These are phyloP conservation scores for Andrena dorsata DNA, from an alignment of 2,888 invertebrate species.

Conservation along the genomic window DNA sequence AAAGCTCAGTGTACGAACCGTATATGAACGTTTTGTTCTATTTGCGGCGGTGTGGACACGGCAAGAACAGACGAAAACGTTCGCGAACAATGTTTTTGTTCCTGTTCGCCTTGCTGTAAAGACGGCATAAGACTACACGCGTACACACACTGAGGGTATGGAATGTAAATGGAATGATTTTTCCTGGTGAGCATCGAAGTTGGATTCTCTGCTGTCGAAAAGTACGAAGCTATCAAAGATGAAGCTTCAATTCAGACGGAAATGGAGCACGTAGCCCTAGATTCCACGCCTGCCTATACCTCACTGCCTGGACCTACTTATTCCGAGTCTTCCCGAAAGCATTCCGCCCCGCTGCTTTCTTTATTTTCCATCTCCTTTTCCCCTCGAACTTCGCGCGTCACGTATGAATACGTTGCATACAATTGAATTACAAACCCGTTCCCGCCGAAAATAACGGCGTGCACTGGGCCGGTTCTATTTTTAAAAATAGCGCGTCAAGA, in stretches of 20 bases:
- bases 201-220: conserved; percentile 44
- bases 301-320: conserved; percentile 53
- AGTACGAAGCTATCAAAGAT: conserved; percentile 38
- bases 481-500: neutral
- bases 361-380: conserved; percentile 47
- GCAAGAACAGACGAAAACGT: too few species aligned
- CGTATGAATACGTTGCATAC: conserved; percentile 55
- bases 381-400: conserved; percentile 43
- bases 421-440: conserved; percentile 48
- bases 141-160: neutral
- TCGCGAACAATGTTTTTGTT: too few species aligned
- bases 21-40: too few species aligned
- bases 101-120: too few species aligned
- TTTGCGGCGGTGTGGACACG: too few species aligned
- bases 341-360: conserved; percentile 33
- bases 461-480: neutral
- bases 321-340: conserved; percentile 61
- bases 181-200: conserved; percentile 32
- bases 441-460: neutral
- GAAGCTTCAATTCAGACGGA: conserved; percentile 44
- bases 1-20: too few species aligned
- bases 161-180: conserved; percentile 28
- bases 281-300: conserved; percentile 54
- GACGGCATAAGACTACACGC: neutral
- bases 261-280: conserved; percentile 49